Evolutionary conservation across 1,140 invertebrate species (phyloP), one percentile per base, ranked within the genome.

Genomic region (Atopsyche davidsoni): DNA sequence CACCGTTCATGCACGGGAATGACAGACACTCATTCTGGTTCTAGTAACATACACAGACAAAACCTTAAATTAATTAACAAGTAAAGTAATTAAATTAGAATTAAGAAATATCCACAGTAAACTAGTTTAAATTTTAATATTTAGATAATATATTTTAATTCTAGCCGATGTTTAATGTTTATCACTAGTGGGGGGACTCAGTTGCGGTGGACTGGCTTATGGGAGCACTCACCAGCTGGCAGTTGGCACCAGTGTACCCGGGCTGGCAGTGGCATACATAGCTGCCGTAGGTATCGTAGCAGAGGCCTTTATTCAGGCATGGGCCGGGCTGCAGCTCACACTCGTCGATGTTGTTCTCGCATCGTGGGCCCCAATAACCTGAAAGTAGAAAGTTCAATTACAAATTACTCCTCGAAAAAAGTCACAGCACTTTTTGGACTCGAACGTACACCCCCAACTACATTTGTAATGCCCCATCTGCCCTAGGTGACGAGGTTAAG

Each of bases 271-370:
- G 79, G 63, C 93, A 97, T 53, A 85, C 79, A 67, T 86, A 90
- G 25, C 80, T 75, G 9, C 86, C 87, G 61, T 88, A 87, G 45
- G 79, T 86, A 64, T 88, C 85, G 63, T 82, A 87, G 67, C 87
- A 90, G 6, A 77, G 69, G 16, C 89, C 86, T 0, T 80, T 78
- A 72, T 89, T 87, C 9, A 81, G 69, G 70, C 91, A 94, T 0
- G 88, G 82, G 58, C 76, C 79, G 21, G 73, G 62, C 40, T 75
- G 70, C 11, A 64, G 62, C 53, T 70, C 68, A 70, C 92, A 95
- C 66, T 96, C 92, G 68, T 94, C 83, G 46, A 92, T 85, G 64
- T 94, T 87, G 1, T 76, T 70, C 63, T 92, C 87, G 68, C 92
- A 96, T 34, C 83, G 76, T 9, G 67, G 61, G 11, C 91, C 92